Percentiles rank a stretch among this genome's conserved stretches.
phyloP scores from a whole-genome alignment of 2,797 vertebrate species.

The Silurus aristotelis region DNA sequence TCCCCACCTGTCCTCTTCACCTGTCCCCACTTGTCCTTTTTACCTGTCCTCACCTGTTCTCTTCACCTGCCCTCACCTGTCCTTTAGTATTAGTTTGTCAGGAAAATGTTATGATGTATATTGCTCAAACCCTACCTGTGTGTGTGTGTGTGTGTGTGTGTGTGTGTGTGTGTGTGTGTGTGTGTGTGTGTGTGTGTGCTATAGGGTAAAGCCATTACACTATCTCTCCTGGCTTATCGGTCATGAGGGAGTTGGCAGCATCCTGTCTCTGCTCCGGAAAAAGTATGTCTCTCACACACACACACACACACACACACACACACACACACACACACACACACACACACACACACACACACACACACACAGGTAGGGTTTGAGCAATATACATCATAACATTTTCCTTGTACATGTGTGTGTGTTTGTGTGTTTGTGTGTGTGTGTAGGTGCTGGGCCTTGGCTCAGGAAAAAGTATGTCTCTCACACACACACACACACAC shows the following conservation, averaged over 20 bases:
- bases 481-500: slow-evolving; percentile 26
- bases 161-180: slow-evolving; percentile 29
- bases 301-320: slow-evolving; percentile 14
- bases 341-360: slow-evolving; percentile 45
- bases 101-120: too few relatives aligned
- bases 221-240: slow-evolving; percentile 97
- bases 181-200: slow-evolving; percentile 36
- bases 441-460: slow-evolving; percentile 89
- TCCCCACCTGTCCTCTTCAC: too few relatives aligned
- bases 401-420: slow-evolving; percentile 34
- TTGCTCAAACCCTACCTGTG: neutral
- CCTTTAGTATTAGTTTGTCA: neutral
- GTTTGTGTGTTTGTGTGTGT: slow-evolving; percentile 37
- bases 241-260: slow-evolving; percentile 95
- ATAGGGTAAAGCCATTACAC: slow-evolving; percentile 94
- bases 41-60: too few relatives aligned
- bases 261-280: slow-evolving; percentile 91
- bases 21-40: neutral
- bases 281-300: slow-evolving; percentile 76
- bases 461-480: slow-evolving; percentile 88
- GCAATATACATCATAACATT: too few relatives aligned
- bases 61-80: neutral
- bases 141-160: neutral
- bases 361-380: too few relatives aligned
- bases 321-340: slow-evolving; percentile 13